Evolutionary conservation across 2,113 vertebrate species (phyloP), one percentile per base, ranked within the genome.

Genomic region (Channa maculata): DNA sequence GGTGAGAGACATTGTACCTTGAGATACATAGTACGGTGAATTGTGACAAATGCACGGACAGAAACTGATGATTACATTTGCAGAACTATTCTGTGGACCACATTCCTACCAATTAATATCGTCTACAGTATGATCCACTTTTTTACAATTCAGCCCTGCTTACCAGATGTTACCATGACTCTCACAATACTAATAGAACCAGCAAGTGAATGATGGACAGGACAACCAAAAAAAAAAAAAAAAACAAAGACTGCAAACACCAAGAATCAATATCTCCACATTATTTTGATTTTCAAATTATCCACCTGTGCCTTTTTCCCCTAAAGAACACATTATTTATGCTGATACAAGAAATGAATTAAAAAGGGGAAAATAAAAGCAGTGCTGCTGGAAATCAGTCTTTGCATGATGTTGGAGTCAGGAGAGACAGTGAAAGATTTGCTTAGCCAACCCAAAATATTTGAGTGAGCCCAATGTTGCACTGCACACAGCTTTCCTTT

Each of bases 391-490:
- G 67, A 86, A 62, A 63, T 71, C 69, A 91, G 92, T 92, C 88
- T 91, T 83, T 88, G 84, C 33, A 69, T 79, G 82, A 88, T 69
- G 70, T 73, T 87, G 80, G 65, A 79, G 57, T 74, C 78, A 87
- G 75, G 85, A 90, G 87, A 92, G 87, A 90, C 82, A 78, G 90
- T 39, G 86, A 92, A 72, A 84, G 54, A 53, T 75, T 50, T 8
- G 74, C 51, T 66, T 50, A 10, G 43, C 24, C 63, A 45, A 84
- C 48, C 63, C 68, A 62, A 57, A 38, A 76, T 6, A 52, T 14
- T 69, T 59, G 59, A 79, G 62, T 24, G 54, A 79, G 41, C 41
- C 53, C 48, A 54, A 74, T 24, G 34, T 58, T n/a, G 12, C 15
- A 41, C 24, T 33, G 33, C 7, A 37, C 41, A 38, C 66, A 84